Evolutionary conservation across 2,113 vertebrate species (phyloP).

Genomic region (Tyrannus savana): DNA sequence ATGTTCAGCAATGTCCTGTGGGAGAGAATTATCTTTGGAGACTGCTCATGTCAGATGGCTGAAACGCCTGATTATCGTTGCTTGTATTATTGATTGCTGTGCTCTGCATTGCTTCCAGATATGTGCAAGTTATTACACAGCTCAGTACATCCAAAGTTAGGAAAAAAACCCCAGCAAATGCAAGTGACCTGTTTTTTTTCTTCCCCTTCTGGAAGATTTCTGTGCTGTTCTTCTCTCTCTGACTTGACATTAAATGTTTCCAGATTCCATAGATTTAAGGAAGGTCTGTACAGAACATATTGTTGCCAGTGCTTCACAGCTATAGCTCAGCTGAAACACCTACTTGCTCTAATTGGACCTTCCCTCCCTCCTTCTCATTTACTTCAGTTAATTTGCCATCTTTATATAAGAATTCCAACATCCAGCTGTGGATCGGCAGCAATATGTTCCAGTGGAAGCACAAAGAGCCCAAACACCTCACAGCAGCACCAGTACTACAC

Average conservation of each 20-base stretch:
- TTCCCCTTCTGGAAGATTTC: neutral
- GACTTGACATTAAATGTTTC: neutral
- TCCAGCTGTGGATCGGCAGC: neutral
- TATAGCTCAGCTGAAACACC: neutral
- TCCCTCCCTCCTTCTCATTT: neutral
- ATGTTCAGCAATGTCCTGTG: constrained; percentile 34
- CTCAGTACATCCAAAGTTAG: constrained; percentile 47
- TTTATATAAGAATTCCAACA: neutral
- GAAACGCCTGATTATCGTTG: constrained; percentile 51
- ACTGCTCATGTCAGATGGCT: constrained; percentile 49
- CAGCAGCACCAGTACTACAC: neutral
- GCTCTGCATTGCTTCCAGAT: constrained; percentile 51
- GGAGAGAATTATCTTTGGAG: constrained; percentile 63
- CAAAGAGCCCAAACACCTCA: neutral
- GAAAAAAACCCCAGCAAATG: neutral
- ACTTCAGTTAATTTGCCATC: neutral
- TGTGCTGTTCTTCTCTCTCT: neutral
- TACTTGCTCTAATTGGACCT: neutral
- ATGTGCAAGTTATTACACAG: constrained; percentile 61
- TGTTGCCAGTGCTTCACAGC: neutral
- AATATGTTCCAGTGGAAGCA: neutral
- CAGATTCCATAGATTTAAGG: neutral
- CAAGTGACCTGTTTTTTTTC: neutral
- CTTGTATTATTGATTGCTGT: constrained; percentile 63
- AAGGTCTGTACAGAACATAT: neutral